Evolutionary conservation across 2,888 invertebrate genomes (phyloP).

Genomic region (Thymelicus lineola): DNA sequence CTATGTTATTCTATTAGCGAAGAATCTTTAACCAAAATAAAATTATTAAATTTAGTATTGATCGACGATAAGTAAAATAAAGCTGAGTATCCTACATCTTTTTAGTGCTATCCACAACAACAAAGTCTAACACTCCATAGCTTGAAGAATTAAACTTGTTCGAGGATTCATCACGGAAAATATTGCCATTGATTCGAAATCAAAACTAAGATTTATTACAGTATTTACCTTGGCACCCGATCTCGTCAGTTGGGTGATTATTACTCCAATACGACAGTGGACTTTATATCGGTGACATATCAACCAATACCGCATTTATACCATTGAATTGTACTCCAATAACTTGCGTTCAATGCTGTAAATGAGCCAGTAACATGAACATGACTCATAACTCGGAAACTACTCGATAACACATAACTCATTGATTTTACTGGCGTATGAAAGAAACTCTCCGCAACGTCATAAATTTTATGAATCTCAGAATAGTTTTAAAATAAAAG

Average conservation of each 20-base stretch:
- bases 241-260: not conserved
- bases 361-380: constrained; percentile 45
- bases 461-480: constrained; percentile 45
- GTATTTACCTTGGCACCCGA: not conserved
- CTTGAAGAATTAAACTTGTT: constrained; percentile 9
- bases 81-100: too few species aligned
- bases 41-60: too few species aligned
- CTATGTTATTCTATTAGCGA: too few species aligned
- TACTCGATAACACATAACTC: constrained; percentile 64
- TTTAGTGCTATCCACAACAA: too few species aligned
- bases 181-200: constrained; percentile 37
- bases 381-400: constrained; percentile 65
- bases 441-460: constrained; percentile 53
- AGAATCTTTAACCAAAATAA: too few species aligned
- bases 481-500: constrained; percentile 16
- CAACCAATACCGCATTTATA: constrained; percentile 13
- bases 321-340: constrained; percentile 21
- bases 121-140: not conserved
- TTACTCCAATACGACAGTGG: not conserved
- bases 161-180: constrained; percentile 11
- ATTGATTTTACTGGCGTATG: constrained; percentile 54
- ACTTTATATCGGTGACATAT: constrained; percentile 5
- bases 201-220: constrained; percentile 47
- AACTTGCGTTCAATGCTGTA: constrained; percentile 18
- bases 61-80: too few species aligned